A percentile compares a stretch with the other conserved stretches of the same genome.
Evolutionary conservation across 1,140 invertebrate genomes (phyloP).

Genomic region (Aphaenogaster ashmeadi): DNA sequence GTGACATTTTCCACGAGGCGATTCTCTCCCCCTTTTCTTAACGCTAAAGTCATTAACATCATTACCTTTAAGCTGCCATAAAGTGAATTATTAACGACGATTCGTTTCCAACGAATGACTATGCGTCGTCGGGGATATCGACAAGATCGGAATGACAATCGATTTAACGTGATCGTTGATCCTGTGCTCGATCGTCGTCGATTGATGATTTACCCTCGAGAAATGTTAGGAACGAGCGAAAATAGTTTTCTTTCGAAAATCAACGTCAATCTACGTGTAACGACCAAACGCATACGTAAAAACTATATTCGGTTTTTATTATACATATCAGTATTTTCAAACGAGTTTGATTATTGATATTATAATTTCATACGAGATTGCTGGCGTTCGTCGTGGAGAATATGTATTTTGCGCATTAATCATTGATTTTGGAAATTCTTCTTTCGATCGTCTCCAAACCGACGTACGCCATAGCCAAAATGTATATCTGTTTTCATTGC

Average conservation of each 20-base stretch:
- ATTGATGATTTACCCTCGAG: background rate
- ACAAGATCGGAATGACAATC: conserved; percentile 14
- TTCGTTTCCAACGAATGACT: conserved; percentile 41
- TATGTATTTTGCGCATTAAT: background rate
- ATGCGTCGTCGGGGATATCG: background rate
- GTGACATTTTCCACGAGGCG: conserved; percentile 51
- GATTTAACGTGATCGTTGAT: conserved; percentile 8
- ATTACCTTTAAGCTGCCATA: conserved; percentile 49
- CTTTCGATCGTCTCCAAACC: background rate
- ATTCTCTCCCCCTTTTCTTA: conserved; percentile 9
- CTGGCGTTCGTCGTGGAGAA: background rate
- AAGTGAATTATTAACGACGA: conserved; percentile 27
- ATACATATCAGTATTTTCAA: conserved; percentile 14
- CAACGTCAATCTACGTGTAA: background rate
- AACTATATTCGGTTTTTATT: conserved; percentile 22
- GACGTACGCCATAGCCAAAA: background rate
- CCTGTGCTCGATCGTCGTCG: background rate
- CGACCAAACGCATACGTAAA: background rate
- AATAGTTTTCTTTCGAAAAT: conserved; percentile 4
- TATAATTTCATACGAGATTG: background rate
- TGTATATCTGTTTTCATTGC: conserved; percentile 4
- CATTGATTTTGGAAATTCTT: background rate
- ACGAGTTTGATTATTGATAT: background rate
- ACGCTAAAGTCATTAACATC: conserved; percentile 26
- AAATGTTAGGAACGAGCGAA: background rate